Evolutionary conservation across 2,797 vertebrate genomes (phyloP), one percentile per base, ranked within the genome.

Genomic region (Acanthornis magna): DNA sequence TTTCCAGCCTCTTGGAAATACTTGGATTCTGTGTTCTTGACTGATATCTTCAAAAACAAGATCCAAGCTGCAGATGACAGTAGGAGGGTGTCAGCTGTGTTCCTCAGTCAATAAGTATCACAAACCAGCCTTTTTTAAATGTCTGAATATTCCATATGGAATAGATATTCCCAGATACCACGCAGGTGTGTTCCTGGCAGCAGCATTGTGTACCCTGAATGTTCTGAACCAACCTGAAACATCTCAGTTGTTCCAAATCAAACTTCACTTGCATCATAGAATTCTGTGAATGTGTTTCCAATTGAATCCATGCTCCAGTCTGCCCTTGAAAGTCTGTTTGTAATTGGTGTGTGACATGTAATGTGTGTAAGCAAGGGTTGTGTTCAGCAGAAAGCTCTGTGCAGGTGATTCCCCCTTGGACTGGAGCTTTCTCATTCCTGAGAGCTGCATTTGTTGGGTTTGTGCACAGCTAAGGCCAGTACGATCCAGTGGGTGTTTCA

Each of bases 131-230:
- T 53, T 53, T 16, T 45, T 45, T 36, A 20, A 74, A 14, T 40
- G 30, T 23, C 29, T 25, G 11, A 27, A 3, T n/a, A 16, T 68
- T 87, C 60, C 1, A 0, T 17, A 2, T 16, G 34, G 9, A 32
- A 7, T 6, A 7, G 32, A 40, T 30, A 16, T 22, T 72, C 29
- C 1, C 22, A 40, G n/a, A 7, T 27, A 42, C 14, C 1, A 2
- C 3, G 3, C 13, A 30, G 7, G 11, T 2, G 4, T 0, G 0
- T 27, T 45, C 10, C 47, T 54, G 57, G 23, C 25, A 61, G 16
- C 32, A 9, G 1, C 8, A 5, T 48, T n/a, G 13, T 5, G 17
- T 51, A 4, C 38, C 22, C 25, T n/a, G n/a, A n/a, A 10, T 27
- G 17, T 60, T 68, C 19, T 11, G 32, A 47, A n/a, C 34, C 10